A percentile compares a stretch with the other conserved stretches of the same genome.
These are phyloP conservation scores for Leucophora obtusa DNA, from an alignment of 2,888 invertebrate species.

Conservation along the genomic window DNA sequence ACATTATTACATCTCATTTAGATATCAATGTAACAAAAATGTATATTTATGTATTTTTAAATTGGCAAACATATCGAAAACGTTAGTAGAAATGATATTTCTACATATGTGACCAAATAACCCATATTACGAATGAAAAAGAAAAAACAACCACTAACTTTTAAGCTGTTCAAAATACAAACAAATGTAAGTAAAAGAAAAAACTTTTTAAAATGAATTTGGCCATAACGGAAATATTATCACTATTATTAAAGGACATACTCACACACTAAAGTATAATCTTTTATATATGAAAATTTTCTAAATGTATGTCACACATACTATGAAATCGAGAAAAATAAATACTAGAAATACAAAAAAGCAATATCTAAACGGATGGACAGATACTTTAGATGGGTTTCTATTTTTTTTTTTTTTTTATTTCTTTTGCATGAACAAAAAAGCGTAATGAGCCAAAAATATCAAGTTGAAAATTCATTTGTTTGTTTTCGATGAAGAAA, in stretches of 20 bases:
- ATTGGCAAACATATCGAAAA: slow-evolving; percentile 46
- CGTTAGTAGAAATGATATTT: slow-evolving; percentile 42
- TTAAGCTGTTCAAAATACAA: not conserved
- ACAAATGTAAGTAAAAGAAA: not conserved
- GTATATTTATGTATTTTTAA: not conserved
- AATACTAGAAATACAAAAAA: not conserved
- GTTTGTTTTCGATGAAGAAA: not conserved
- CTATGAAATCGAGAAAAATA: not conserved
- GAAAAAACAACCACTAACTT: not conserved
- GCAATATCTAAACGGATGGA: not conserved
- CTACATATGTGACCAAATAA: slow-evolving; percentile 54
- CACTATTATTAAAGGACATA: slow-evolving; percentile 3
- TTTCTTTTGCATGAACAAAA: slow-evolving; percentile 21
- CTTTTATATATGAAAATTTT: not conserved
- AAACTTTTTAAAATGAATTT: slow-evolving; percentile 12
- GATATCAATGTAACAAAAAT: not conserved
- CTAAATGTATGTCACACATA: not conserved
- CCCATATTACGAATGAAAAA: slow-evolving; percentile 29
- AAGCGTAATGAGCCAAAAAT: slow-evolving; percentile 35
- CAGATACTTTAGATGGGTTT: not conserved
- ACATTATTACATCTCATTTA: not conserved
- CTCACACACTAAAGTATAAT: not conserved
- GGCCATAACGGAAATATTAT: slow-evolving; percentile 26
- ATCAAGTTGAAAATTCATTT: slow-evolving; percentile 18
- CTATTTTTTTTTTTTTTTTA: not conserved